These are phyloP conservation scores for Lepus timidus DNA, from an alignment of 2,113 vertebrate genomes.

Conservation along the genomic window DNA sequence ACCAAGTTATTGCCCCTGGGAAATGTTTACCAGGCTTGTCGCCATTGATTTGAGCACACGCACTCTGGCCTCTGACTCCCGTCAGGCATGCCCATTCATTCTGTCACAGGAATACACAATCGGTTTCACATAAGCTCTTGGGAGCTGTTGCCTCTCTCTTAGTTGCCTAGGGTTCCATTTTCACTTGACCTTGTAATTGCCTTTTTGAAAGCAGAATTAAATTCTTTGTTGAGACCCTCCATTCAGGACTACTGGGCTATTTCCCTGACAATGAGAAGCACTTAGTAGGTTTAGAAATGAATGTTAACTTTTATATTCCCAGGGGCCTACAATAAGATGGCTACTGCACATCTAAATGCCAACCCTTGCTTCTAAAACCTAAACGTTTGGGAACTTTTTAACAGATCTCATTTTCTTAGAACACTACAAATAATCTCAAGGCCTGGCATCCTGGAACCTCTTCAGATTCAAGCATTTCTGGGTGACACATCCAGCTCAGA, in stretches of 20 bases:
- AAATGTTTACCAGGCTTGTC: background rate
- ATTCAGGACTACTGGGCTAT: background rate
- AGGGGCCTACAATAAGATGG: background rate
- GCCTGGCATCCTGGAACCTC: background rate
- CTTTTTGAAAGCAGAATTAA: constrained; percentile 39
- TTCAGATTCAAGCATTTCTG: background rate
- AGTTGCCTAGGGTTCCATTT: background rate
- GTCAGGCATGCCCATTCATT: background rate
- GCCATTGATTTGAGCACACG: background rate
- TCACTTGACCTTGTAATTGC: background rate
- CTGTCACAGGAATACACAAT: background rate
- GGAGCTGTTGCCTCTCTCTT: background rate
- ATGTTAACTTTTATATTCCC: constrained; percentile 18
- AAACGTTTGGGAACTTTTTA: background rate
- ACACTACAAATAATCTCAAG: background rate
- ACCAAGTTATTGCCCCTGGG: background rate
- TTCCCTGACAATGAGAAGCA: background rate
- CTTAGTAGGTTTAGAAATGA: constrained; percentile 17
- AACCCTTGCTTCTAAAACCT: constrained; percentile 14
- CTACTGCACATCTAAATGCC: background rate
- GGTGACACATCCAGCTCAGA: background rate
- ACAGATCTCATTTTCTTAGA: background rate
- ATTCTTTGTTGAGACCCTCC: constrained; percentile 22
- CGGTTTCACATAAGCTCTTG: background rate
- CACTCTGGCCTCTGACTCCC: background rate